These are phyloP conservation scores for Chroicocephalus ridibundus DNA, from an alignment of 2,113 vertebrate genomes.

Conservation along the genomic window DNA sequence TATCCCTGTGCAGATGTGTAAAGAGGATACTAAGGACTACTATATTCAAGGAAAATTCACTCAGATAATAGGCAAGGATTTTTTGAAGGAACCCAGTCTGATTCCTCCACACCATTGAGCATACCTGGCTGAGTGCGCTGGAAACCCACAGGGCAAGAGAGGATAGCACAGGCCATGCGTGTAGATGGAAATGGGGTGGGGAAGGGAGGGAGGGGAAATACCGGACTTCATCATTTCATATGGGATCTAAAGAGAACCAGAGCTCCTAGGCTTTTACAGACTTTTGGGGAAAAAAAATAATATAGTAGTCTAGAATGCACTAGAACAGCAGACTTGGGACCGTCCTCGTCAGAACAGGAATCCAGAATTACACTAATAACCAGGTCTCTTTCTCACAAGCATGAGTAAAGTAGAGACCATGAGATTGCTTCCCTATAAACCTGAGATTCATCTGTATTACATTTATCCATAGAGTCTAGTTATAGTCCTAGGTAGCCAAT, in stretches of 20 bases:
- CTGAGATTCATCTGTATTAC: neutral
- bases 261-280: neutral
- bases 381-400: neutral
- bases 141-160: neutral
- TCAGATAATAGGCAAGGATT: neutral
- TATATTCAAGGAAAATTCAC: neutral
- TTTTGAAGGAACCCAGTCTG: neutral
- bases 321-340: neutral
- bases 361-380: neutral
- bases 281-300: fast-evolving
- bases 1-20: neutral
- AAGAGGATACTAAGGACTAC: neutral
- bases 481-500: neutral
- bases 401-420: neutral
- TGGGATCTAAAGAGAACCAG: neutral
- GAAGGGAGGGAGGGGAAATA: neutral
- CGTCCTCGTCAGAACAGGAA: neutral
- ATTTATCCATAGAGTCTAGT: neutral
- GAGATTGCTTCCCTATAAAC: neutral
- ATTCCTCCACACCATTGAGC: neutral
- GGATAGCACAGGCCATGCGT: fast-evolving
- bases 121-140: neutral
- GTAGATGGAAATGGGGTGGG: neutral
- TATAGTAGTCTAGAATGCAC: neutral
- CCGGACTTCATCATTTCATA: neutral